Percentiles rank a stretch among this genome's conserved stretches.
Conservation (phyloP, 2,888 invertebrate genomes). For the Archips xylosteana region DNA sequence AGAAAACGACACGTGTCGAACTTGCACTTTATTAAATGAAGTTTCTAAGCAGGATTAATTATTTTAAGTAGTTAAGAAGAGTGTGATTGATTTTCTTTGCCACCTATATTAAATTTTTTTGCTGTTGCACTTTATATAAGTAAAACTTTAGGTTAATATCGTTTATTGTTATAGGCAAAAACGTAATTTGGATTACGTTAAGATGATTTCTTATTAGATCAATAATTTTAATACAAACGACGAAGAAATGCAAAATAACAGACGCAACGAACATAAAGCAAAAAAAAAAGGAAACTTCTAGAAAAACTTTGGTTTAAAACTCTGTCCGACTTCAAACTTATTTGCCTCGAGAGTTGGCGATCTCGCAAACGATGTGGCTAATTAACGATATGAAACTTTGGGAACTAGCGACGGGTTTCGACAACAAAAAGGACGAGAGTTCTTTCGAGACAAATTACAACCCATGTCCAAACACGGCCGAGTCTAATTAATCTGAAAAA, state of each 20-base stretch:
- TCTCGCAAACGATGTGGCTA: slow-evolving; percentile 12
- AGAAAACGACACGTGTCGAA: slow-evolving; percentile 34
- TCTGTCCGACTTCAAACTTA: not conserved
- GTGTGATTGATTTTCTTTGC: not conserved
- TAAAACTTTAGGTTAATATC: no score
- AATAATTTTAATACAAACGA: not conserved
- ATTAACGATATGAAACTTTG: slow-evolving; percentile 17
- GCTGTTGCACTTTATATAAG: not conserved
- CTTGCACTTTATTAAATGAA: slow-evolving; percentile 11
- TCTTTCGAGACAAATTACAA: slow-evolving; percentile 60
- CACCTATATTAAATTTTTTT: no score
- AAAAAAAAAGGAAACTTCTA: not conserved
- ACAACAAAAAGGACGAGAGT: slow-evolving; percentile 24
- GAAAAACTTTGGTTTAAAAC: slow-evolving; percentile 15
- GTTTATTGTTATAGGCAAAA: no score
- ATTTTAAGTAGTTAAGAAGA: not conserved
- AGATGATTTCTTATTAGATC: not conserved
- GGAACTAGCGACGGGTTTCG: slow-evolving; percentile 7
- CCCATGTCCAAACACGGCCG: slow-evolving; percentile 58
- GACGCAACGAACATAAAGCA: not conserved
- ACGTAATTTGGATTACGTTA: no score
- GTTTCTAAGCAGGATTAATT: not conserved
- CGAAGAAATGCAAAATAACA: not conserved
- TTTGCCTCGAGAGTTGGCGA: slow-evolving; percentile 46
- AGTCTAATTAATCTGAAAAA: slow-evolving; percentile 70